Evolutionary conservation across 2,797 vertebrate species (phyloP), one percentile per base, ranked within the genome.

Genomic region (Chelonia mydas): DNA sequence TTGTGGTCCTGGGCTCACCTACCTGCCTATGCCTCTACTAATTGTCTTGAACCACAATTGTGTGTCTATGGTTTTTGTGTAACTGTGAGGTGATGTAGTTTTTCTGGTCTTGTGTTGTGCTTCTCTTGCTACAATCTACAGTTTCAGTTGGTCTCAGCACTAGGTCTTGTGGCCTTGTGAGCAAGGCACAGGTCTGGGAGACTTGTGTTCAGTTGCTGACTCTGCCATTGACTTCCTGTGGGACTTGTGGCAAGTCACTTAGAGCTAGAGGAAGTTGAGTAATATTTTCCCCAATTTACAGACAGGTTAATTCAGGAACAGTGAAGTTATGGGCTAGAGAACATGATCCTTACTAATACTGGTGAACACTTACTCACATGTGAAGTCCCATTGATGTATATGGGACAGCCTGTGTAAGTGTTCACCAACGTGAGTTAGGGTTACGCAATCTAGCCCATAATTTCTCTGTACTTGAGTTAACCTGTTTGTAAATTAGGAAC

Each of bases 311-410:
- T 37, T 68, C n/a, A 37, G 65, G 19, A 7, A n/a, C 19, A 68
- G n/a, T 37, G 65, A 68, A 21, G n/a, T 37, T 88, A 76, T 81
- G 72, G 57, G 80, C 82, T 86, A 65, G 50, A 45, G 59, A 15
- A 15, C 83, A 47, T 83, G 57, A 80, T 68, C 74, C 89, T 96
- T 85, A 84, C 47, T 96, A 77, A 72, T 23, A 33, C 0, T 89
- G 80, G 74, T 88, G 82, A 94, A 57, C 80, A 41, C 57, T 82
- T 45, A 93, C 95, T 68, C 50, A 81, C 27, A 5, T 68, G 65
- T 88, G 88, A 68, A 59, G 17, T 33, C 47, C 33, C 49, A 33
- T 23, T 84, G 83, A 53, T 11, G 83, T 54, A 45, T 89, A 5
- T 12, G 49, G 31, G 10, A 4, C 74, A 25, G 89, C 72, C 50